A percentile compares a stretch with the other conserved stretches of the same genome.
Evolutionary conservation across 2,888 invertebrate genomes (phyloP).

Genomic region (Malacosoma neustria): DNA sequence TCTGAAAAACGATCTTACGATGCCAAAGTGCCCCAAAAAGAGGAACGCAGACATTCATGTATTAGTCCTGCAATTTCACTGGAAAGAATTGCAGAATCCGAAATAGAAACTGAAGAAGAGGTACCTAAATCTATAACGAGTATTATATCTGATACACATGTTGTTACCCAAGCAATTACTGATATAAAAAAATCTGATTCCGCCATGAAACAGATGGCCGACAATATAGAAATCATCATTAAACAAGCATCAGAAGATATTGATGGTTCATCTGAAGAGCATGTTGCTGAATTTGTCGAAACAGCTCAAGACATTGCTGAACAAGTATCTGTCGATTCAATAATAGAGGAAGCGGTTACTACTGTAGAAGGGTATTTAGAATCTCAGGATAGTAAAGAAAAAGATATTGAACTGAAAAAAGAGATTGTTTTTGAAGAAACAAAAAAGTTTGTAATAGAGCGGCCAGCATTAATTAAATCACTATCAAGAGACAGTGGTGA

Average conservation of each 20-base stretch:
- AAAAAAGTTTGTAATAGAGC: conserved; percentile 41
- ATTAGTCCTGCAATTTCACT: conserved; percentile 64
- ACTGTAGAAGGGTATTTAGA: conserved; percentile 57
- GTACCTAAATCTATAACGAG: conserved; percentile 20
- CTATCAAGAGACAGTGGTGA: conserved; percentile 64
- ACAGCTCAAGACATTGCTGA: conserved; percentile 35
- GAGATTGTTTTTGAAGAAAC: conserved; percentile 44
- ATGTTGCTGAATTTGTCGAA: conserved; percentile 25
- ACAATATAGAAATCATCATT: conserved; percentile 67
- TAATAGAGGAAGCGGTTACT: conserved; percentile 60
- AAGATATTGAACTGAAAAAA: conserved; percentile 35
- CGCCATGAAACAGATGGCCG: conserved; percentile 69
- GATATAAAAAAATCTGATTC: conserved; percentile 65
- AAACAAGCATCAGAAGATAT: conserved; percentile 68
- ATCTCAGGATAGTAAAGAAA: conserved; percentile 33
- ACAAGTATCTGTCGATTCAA: conserved; percentile 61
- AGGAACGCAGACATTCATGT: conserved; percentile 63
- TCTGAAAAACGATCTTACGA: conserved; percentile 61
- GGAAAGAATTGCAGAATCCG: conserved; percentile 65
- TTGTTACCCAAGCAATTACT: conserved; percentile 21
- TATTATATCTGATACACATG: conserved; percentile 17
- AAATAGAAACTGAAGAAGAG: conserved; percentile 61
- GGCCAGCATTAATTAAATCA: conserved; percentile 62
- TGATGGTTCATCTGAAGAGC: conserved; percentile 56
- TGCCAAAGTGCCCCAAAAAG: conserved; percentile 61